Evolutionary conservation across 2,113 vertebrate species (phyloP), one percentile per base, ranked within the genome.

Genomic region (Piaya cayana): DNA sequence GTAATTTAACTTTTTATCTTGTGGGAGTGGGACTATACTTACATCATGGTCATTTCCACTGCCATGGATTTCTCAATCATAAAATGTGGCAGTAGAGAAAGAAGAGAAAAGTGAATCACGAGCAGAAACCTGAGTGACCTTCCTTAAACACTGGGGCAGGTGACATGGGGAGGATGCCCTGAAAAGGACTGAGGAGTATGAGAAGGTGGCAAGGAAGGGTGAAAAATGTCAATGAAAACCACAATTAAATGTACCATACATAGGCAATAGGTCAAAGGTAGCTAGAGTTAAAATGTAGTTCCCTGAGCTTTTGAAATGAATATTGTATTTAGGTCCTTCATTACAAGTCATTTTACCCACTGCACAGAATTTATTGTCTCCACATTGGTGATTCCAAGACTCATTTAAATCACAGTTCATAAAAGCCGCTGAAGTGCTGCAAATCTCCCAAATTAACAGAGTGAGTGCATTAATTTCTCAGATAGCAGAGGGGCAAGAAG

Each of bases 401-500:
- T 89, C 74, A 86, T 92, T 95, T 93, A 86, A 95, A 95, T 81
- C 49, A 87, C 58, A 76, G 92, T 84, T 93, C 86, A 95, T 93
- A 95, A 95, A 93, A 95, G 52, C 83, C 87, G 72, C 77, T 89
- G 92, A 93, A 86, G 83, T 91, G 86, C 92, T 95, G 19, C 70
- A 92, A 95, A 93, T 95, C 62, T 95, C 69, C 95, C 77, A 96
- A 91, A 95, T 96, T 93, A 96, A 87, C 88, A 88, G 81, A 60
- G 53, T 68, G 84, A 95, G 69, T 75, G 59, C 78, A 95, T 95
- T 91, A 93, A 96, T 95, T 96, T 96, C 82, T 56, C 77, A 95
- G 92, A 93, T 95, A 95, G 67, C 49, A 75, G 39, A n/a, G 53
- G 65, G 12, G 87, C 42, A 89, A n/a, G 69, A 81, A 88, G 76